Evolutionary conservation across 37 sponge, comb jelly and placozoan species (phyloP).

Genomic region (Hexactinellida sp.): DNA sequence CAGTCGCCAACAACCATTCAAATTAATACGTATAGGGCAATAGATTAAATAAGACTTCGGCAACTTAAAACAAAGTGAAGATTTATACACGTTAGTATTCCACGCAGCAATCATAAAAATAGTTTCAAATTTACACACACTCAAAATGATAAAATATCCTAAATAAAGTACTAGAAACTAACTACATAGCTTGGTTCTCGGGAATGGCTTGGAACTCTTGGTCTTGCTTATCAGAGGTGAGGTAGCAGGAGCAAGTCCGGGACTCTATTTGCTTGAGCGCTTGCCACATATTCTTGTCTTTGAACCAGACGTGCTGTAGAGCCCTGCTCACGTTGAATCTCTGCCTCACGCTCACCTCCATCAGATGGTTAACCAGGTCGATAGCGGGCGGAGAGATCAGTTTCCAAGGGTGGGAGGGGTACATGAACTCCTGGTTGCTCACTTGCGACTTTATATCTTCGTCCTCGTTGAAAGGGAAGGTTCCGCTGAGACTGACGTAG

Average conservation of each 20-base stretch:
- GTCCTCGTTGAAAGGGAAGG: slow-evolving; percentile 20
- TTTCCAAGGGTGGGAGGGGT: slow-evolving; percentile 20
- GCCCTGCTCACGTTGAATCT: not conserved
- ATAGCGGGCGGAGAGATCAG: not conserved
- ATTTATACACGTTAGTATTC: no score
- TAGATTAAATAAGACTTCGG: no score
- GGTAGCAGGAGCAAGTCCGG: slow-evolving; percentile 35
- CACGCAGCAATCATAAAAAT: no score
- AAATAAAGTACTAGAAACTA: not conserved
- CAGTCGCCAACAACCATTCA: no score
- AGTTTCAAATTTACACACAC: no score
- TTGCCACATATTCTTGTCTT: slow-evolving; percentile 46
- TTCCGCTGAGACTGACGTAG: slow-evolving; percentile 17
- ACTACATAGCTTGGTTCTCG: not conserved
- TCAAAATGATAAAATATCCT: not conserved
- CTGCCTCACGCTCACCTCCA: not conserved
- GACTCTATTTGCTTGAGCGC: slow-evolving; percentile 56
- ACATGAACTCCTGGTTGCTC: slow-evolving; percentile 9
- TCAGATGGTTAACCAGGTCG: not conserved
- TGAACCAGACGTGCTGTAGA: slow-evolving; percentile 4
- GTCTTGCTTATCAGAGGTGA: slow-evolving; percentile 71
- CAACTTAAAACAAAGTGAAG: no score
- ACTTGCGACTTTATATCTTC: slow-evolving; percentile 13
- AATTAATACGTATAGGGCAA: no score
- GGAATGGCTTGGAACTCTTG: not conserved